Base-by-base conservation (phyloP, 1,140 invertebrate species). In the Schlechtendalia chinensis region DNA sequence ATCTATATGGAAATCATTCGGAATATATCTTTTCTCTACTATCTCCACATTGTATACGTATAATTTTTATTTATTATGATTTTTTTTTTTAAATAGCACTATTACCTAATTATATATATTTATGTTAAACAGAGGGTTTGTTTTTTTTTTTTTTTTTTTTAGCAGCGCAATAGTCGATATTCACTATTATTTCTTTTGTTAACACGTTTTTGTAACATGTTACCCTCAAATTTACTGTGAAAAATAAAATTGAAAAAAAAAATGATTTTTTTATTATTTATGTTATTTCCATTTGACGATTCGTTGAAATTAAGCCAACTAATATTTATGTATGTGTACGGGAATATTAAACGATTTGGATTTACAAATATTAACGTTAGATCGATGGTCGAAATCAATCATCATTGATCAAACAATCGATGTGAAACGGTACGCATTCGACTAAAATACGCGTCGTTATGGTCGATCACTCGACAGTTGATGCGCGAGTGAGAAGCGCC, bases 11-110 rank as follows among this genome's bases (percentile, higher is more conserved):
- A 27, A 27, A 58, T 59, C 22, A 19, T 58, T 27, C 39, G 12
- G 6, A 59, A 77, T 59, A 39, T 59, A 45, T 45, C 45, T 45
- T 59, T 59, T 45, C 45, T 45, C 32, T 16, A 5, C 8, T 59
- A 45, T 77, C 72, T 77, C 72, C 45, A 77, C n/a, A 77, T 77
- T 77, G 72, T 77, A 45, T 77, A 77, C 5, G 14, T 77, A 8
- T 77, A 59, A 24, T 54, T 54, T 50, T 19, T 54, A 45, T 71
- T 53, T 50, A 27, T 50, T 71, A 58, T 74, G 29, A 27, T 59
- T 32, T 17, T 45, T 74, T 74, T 54, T 59, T 74, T 74, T 54
- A 45, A 77, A 29, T 16, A 45, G 56, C 54, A 77, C 39, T 10
- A 58, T 77, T 58, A 58, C 32, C 1, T 77, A 58, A 29, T 59